Evolutionary conservation across 2,797 vertebrate genomes (phyloP).

Genomic region (Botia almorhae): DNA sequence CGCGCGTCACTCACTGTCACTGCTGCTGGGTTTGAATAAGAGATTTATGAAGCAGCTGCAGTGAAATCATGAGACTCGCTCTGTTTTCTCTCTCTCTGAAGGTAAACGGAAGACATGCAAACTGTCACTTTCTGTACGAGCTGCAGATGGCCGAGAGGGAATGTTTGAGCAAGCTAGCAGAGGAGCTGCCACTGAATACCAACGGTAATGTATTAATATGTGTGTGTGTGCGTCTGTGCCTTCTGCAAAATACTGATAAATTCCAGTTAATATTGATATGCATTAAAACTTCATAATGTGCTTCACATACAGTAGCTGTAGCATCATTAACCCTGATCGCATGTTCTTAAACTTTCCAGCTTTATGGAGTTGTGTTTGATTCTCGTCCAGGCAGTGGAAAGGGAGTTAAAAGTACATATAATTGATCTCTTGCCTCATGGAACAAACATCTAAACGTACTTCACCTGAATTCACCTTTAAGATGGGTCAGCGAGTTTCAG

Average conservation of each 20-base stretch:
- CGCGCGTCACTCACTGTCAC: neutral
- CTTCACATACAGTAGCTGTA: neutral
- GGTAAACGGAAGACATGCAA: slow-evolving; percentile 58
- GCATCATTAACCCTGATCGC: slow-evolving; percentile 18
- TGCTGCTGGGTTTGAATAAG: neutral
- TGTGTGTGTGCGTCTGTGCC: neutral
- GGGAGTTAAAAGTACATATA: neutral
- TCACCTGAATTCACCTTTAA: neutral
- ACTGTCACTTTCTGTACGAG: slow-evolving; percentile 60
- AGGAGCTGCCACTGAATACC: slow-evolving; percentile 2
- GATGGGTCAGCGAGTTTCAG: slow-evolving; percentile 1
- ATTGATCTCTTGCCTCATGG: neutral
- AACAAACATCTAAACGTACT: neutral
- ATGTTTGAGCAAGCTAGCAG: slow-evolving; percentile 48
- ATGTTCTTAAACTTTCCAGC: neutral
- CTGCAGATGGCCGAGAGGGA: slow-evolving; percentile 57
- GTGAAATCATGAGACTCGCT: neutral
- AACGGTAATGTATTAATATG: slow-evolving; percentile 44
- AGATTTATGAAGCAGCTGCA: neutral
- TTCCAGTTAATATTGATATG: neutral
- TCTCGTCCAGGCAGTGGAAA: neutral
- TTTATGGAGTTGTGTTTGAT: slow-evolving; percentile 32
- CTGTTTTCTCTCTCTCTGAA: slow-evolving; percentile 28
- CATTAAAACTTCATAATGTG: neutral
- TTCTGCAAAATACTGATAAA: slow-evolving; percentile 6